phyloP scores from a whole-genome alignment of 30 jellyfish, hydroid and myxozoan species.

The Aurelia aurita complex sp. Pacific region DNA sequence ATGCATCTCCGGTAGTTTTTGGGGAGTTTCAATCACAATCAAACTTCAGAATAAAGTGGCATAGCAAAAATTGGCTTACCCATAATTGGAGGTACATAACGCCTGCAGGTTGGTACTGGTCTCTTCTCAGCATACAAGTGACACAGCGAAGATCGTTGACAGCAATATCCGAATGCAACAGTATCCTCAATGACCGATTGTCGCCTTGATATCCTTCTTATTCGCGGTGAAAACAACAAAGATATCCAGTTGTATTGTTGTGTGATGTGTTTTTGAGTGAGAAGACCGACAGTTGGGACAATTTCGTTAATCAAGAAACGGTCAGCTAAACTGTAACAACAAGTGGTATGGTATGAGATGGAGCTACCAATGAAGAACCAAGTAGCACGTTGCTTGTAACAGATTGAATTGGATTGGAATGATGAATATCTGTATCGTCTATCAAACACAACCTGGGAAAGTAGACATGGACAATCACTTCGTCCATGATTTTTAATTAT shows the following conservation, averaged over 20 bases:
- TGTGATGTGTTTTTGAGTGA: conserved; percentile 15
- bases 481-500: conserved; percentile 10
- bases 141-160: conserved; percentile 15
- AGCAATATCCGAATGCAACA: conserved; percentile 14
- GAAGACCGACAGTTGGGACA: background rate
- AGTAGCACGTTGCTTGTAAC: conserved; percentile 33
- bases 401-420: background rate
- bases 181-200: conserved; percentile 7
- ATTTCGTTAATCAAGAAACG: background rate
- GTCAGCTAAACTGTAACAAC: conserved; percentile 10
- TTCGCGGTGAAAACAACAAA: background rate
- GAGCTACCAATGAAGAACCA: conserved; percentile 23
- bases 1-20: too few relatives aligned
- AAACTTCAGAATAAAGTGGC: too few relatives aligned
- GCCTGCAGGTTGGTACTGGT: conserved; percentile 32
- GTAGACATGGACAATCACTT: conserved; percentile 29
- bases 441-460: conserved; percentile 4
- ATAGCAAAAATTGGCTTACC: background rate
- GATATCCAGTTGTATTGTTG: background rate
- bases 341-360: conserved; percentile 9
- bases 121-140: conserved; percentile 30
- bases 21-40: too few relatives aligned
- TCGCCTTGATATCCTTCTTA: conserved; percentile 3
- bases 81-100: conserved; percentile 27
- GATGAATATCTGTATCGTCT: conserved; percentile 18